Conservation (phyloP, 2,113 vertebrate species). For the Eulemur macaco region DNA sequence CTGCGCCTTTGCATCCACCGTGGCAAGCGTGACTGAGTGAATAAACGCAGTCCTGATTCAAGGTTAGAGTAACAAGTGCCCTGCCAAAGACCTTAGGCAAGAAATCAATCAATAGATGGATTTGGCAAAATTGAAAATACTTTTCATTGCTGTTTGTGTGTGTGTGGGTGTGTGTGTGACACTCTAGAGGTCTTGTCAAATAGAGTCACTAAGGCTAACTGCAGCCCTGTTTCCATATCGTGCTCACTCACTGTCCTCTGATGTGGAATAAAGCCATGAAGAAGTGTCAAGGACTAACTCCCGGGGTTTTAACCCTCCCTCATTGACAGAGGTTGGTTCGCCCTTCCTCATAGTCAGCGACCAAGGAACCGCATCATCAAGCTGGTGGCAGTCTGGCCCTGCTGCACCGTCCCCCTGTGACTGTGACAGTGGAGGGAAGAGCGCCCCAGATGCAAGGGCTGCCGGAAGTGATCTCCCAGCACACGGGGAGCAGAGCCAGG, state of each 20-base stretch:
- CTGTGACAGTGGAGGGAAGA: neutral
- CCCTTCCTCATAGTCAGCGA: neutral
- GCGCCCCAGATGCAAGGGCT: neutral
- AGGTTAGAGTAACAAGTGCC: neutral
- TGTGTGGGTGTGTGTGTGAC: neutral
- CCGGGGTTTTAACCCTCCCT: neutral
- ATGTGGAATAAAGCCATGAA: neutral
- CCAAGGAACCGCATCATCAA: neutral
- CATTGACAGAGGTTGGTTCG: neutral
- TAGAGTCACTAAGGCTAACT: neutral
- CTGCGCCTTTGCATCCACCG: neutral
- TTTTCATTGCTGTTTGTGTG: neutral
- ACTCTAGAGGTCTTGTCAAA: neutral
- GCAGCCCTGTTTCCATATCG: neutral
- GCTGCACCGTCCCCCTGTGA: neutral
- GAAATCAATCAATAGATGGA: neutral
- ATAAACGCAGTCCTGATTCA: neutral
- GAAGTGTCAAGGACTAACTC: neutral
- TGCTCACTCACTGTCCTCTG: neutral
- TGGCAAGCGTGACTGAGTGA: neutral
- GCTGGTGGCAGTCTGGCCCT: neutral
- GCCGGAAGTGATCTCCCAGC: neutral
- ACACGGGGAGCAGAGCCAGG: neutral
- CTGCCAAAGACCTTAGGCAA: neutral
- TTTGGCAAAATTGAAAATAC: neutral